Evolutionary conservation across 2,888 invertebrate species (phyloP).

Genomic region (Uloborus plumipes): DNA sequence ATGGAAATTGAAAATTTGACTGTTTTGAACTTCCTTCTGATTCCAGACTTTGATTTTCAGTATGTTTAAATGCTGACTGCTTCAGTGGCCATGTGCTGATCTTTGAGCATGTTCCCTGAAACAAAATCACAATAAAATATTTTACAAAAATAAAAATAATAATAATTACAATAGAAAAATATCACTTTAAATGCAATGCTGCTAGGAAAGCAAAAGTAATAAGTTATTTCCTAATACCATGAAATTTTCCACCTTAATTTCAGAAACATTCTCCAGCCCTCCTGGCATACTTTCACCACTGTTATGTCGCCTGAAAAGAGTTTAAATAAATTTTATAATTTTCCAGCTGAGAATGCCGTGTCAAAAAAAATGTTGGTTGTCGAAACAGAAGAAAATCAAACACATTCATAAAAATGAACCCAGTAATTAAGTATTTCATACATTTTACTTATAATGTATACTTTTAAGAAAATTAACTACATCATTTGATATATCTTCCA

Average conservation of each 20-base stretch:
- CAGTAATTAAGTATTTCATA: too few relatives aligned
- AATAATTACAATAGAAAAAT: neutral
- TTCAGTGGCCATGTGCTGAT: conserved; percentile 59
- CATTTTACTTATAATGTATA: too few relatives aligned
- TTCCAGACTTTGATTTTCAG: conserved; percentile 27
- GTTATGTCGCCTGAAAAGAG: conserved; percentile 34
- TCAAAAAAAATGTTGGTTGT: too few relatives aligned
- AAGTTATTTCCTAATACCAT: conserved; percentile 16
- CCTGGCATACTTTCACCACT: conserved; percentile 63
- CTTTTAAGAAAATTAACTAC: too few relatives aligned
- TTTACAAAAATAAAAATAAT: neutral
- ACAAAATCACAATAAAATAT: neutral
- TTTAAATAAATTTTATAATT: conserved; percentile 9
- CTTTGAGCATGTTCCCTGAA: conserved; percentile 41
- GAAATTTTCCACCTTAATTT: conserved; percentile 40
- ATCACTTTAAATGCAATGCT: neutral
- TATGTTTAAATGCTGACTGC: conserved; percentile 28
- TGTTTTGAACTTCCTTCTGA: conserved; percentile 19
- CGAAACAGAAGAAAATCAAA: too few relatives aligned
- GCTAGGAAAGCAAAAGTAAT: neutral
- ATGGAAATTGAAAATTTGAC: conserved; percentile 15
- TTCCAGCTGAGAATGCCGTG: neutral
- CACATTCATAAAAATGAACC: too few relatives aligned
- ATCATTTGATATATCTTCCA: too few relatives aligned
- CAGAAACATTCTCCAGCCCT: conserved; percentile 48